These are phyloP conservation scores for Oenanthe melanoleuca DNA, from an alignment of 2,113 vertebrate species.

Conservation along the genomic window DNA sequence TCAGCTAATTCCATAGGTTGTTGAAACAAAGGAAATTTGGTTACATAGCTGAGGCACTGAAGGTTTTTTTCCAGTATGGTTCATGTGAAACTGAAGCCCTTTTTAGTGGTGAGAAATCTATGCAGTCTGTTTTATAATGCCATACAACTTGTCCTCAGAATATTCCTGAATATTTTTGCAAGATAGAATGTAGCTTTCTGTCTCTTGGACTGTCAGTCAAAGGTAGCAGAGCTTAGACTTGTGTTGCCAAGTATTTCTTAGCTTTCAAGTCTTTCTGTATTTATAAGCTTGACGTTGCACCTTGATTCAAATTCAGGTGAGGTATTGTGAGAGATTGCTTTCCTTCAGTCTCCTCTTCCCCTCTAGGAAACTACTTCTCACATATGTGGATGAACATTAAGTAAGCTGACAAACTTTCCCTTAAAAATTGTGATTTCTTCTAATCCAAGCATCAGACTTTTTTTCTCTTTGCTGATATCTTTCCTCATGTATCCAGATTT, in stretches of 20 bases:
- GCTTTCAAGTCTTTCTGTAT: background rate
- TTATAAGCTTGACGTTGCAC: background rate
- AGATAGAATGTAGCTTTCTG: background rate
- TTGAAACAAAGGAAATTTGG: background rate
- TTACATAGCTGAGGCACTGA: background rate
- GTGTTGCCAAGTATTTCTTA: background rate
- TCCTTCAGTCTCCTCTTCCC: background rate
- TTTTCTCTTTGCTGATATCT: background rate
- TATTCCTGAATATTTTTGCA: background rate
- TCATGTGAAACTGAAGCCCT: background rate
- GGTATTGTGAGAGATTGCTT: background rate
- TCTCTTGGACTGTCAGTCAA: background rate
- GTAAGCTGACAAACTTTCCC: background rate
- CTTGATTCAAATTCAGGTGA: background rate
- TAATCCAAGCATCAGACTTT: background rate
- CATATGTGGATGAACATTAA: background rate
- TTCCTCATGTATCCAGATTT: background rate
- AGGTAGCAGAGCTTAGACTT: background rate
- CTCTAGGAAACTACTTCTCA: background rate
- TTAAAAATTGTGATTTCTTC: background rate
- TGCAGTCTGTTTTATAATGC: background rate
- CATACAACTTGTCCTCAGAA: background rate
- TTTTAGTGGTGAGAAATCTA: background rate
- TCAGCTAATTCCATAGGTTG: background rate
- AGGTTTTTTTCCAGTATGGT: background rate